phyloP scores from a whole-genome alignment of 2,888 invertebrate species.

The Chymomyza procnemis region DNA sequence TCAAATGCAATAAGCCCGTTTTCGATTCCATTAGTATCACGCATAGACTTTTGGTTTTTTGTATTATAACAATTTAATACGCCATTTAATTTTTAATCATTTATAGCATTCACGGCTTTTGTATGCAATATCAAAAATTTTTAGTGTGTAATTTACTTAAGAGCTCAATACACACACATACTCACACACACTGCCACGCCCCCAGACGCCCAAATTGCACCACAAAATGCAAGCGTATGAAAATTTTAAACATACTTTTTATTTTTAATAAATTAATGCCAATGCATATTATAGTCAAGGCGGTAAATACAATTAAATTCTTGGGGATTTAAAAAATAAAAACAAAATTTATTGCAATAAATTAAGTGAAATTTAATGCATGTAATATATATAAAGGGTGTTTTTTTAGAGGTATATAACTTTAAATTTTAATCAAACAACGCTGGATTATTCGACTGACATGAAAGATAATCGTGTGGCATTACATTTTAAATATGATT shows the following conservation, averaged over 20 bases:
- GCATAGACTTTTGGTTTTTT: slow-evolving; percentile 44
- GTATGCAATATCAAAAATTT: slow-evolving; percentile 37
- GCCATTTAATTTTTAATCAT: slow-evolving; percentile 66
- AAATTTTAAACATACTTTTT: slow-evolving; percentile 40
- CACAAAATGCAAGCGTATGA: slow-evolving; percentile 32
- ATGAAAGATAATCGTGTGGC: no score
- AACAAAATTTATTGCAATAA: neutral
- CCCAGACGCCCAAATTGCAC: neutral
- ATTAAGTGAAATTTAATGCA: neutral
- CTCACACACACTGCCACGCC: neutral
- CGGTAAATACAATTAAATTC: slow-evolving; percentile 45
- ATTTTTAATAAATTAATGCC: slow-evolving; percentile 50
- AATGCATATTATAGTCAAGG: slow-evolving; percentile 37
- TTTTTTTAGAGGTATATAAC: no score
- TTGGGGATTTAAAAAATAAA: slow-evolving; percentile 3
- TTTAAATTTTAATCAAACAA: no score
- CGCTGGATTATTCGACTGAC: no score
- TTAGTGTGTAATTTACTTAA: slow-evolving; percentile 63
- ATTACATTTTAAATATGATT: no score
- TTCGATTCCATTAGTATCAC: slow-evolving; percentile 19
- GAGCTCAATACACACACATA: slow-evolving; percentile 25
- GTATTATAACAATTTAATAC: slow-evolving; percentile 51
- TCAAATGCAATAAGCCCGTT: no score
- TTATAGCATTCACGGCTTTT: slow-evolving; percentile 39
- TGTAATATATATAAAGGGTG: no score